Evolutionary conservation across 2,797 vertebrate genomes (phyloP).

Genomic region (Chaetophractus vellerosus): DNA sequence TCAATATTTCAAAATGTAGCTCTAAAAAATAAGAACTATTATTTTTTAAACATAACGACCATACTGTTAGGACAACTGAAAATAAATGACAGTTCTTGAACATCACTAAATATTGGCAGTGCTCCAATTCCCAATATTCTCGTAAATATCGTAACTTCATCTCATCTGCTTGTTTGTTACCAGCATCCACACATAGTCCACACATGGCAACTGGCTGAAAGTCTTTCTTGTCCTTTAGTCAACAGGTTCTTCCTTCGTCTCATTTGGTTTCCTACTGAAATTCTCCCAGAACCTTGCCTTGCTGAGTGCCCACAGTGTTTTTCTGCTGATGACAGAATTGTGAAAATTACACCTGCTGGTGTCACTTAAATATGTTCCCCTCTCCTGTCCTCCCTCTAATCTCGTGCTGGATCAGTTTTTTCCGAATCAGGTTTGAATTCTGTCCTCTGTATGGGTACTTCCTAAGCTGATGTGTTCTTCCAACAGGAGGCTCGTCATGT

Average conservation of each 20-base stretch:
- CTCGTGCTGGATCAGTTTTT: not conserved
- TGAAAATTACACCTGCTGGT: not conserved
- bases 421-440: too few relatives aligned
- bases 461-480: not conserved
- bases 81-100: too few relatives aligned
- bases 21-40: not conserved
- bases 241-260: not conserved
- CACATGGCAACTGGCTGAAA: rapidly evolving
- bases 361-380: not conserved
- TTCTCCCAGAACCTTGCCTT: not conserved
- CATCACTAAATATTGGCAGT: not conserved
- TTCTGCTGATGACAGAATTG: not conserved
- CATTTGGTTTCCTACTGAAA: not conserved
- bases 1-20: not conserved
- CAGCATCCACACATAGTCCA: not conserved
- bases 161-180: not conserved
- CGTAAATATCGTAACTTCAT: not conserved
- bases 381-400: not conserved
- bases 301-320: rapidly evolving
- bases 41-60: not conserved
- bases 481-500: rapidly evolving
- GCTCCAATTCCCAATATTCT: not conserved
- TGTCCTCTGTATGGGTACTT: not conserved
- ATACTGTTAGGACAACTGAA: not conserved
- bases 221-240: not conserved